Evolutionary conservation across 2,888 invertebrate genomes (phyloP), one percentile per base, ranked within the genome.

Genomic region (Hylaea fasciaria): DNA sequence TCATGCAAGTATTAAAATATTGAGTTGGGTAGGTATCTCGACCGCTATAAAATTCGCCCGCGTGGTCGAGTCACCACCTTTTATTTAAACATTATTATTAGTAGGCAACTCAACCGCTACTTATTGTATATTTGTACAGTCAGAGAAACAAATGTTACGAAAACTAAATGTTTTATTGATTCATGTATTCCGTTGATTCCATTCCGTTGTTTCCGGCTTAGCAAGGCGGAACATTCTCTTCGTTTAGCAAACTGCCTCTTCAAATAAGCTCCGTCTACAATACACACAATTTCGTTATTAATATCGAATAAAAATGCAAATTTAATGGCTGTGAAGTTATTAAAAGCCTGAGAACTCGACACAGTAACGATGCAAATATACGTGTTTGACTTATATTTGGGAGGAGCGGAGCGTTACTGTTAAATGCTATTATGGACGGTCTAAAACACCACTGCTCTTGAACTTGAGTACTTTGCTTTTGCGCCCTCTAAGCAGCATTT

Each of bases 201-300:
- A 16, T n/a, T n/a, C 37, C 70, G 64, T n/a, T 69, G 66, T 68
- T 72, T 72, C 68, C 66, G 72, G 68, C 71, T 74, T 75, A 79
- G 76, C 78, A 73, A 77, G 74, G 71, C 74, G 75, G 68, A 77
- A 79, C 72, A 74, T 59, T 70, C 67, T 49, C 63, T 64, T 46
- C 43, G 44, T 57, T 62, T 56, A 61, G 32, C 14, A 16, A 52
- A 56, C 62, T 64, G 73, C 76, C 71, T 69, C 69, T 58, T 66
- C 48, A 70, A 66, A 71, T 63, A 61, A 63, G 61, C 64, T 61
- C 52, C 47, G 51, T 66, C 64, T 55, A 55, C 60, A 66, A 62
- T 53, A 63, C 57, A 60, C 60, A 62, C 64, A 64, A 56, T 55
- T 64, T 57, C 55, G 63, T 66, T 66, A 66, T 65, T 66, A 66